phyloP scores from a whole-genome alignment of 2,797 vertebrate species.

The Xenopus petersii region DNA sequence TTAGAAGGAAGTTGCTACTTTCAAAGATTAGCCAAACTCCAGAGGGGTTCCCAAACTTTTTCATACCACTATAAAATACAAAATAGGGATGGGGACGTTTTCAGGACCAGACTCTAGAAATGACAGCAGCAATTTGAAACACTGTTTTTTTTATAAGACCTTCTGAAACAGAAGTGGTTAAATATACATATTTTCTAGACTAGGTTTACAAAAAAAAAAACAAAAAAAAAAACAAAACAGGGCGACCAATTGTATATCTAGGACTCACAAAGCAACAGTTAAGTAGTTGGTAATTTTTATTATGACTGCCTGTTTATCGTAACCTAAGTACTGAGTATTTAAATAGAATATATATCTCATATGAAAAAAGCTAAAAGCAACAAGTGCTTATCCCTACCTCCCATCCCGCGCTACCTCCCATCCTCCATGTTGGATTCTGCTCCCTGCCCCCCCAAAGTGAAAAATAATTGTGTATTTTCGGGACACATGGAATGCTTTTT shows the following conservation, averaged over 20 bases:
- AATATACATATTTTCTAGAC: conserved; percentile 30
- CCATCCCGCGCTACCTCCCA: conserved; percentile 21
- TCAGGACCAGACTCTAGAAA: conserved; percentile 15
- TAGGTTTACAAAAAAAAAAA: conserved; percentile 7
- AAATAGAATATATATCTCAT: conserved; percentile 78
- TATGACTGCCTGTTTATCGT: conserved; percentile 68
- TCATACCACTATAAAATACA: too few relatives aligned
- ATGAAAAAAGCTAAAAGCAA: conserved; percentile 75
- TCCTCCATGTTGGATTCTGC: conserved; percentile 47
- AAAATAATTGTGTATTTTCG: conserved; percentile 63
- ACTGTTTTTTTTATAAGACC: conserved; percentile 28
- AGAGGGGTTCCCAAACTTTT: too few relatives aligned
- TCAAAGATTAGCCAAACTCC: too few relatives aligned
- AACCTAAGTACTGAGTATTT: conserved; percentile 74
- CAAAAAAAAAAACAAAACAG: conserved; percentile 24
- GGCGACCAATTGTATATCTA: conserved; percentile 59
- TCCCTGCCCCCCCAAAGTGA: conserved; percentile 13
- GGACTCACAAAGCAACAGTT: conserved; percentile 71
- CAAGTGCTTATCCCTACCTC: conserved; percentile 60
- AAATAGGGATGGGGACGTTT: too few relatives aligned
- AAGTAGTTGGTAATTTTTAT: conserved; percentile 58
- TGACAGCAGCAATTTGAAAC: conserved; percentile 30
- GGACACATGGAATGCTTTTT: conserved; percentile 73
- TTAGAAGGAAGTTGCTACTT: too few relatives aligned
- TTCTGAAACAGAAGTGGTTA: conserved; percentile 49